phyloP scores from a whole-genome alignment of 2,113 vertebrate species.

The Bagarius yarrelli region DNA sequence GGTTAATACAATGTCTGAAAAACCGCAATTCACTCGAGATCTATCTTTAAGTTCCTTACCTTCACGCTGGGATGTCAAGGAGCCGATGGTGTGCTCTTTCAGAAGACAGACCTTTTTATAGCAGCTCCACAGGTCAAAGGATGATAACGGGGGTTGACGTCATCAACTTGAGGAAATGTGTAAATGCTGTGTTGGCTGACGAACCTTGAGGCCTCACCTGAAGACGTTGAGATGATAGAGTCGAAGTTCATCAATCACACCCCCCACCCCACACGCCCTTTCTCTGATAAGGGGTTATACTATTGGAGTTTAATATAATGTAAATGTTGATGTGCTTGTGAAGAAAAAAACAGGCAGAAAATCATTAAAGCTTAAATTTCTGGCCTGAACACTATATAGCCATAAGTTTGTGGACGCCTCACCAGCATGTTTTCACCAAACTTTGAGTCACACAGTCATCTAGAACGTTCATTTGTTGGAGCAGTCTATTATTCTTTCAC shows the following conservation, averaged over 20 bases:
- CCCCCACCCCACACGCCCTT: not conserved
- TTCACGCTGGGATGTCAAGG: conserved; percentile 46
- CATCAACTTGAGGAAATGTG: conserved; percentile 33
- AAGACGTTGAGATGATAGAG: conserved; percentile 32
- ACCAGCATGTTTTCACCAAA: too few relatives aligned
- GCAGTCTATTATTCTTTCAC: too few relatives aligned
- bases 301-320: not conserved
- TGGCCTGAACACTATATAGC: too few relatives aligned
- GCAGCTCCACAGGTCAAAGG: conserved; percentile 30
- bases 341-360: not conserved
- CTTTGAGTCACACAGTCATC: too few relatives aligned
- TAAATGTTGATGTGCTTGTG: not conserved
- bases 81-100: conserved; percentile 49
- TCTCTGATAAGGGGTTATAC: not conserved
- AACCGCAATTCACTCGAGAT: too few relatives aligned
- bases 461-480: too few relatives aligned
- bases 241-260: conserved; percentile 54
- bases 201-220: conserved; percentile 55
- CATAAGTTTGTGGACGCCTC: too few relatives aligned
- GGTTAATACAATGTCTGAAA: not conserved
- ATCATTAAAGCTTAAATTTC: not conserved
- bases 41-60: conserved; percentile 42
- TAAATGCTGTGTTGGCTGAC: conserved; percentile 42
- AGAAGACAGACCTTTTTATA: conserved; percentile 54
- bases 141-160: conserved; percentile 39